Base-by-base conservation (phyloP, 2,113 vertebrate genomes). In the Semnornis frantzii region DNA sequence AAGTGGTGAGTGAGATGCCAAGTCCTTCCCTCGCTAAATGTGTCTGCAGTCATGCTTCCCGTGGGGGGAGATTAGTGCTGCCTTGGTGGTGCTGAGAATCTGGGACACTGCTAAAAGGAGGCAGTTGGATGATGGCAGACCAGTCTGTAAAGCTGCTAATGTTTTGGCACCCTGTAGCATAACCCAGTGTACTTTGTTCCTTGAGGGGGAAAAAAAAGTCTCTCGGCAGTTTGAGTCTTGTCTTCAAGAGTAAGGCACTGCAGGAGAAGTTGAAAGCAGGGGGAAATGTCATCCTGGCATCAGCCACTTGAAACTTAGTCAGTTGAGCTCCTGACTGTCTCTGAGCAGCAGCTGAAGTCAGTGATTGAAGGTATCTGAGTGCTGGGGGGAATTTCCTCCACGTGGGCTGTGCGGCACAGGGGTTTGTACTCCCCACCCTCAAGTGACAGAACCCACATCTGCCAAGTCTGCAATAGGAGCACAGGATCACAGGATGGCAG, bases 1-100 rank as follows among this genome's bases (percentile, higher is more conserved):
- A 99, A 99, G 98, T 99, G 98, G 99, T 99, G 97, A 98, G 99
- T 98, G n/a, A 64, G 12, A 2, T 19, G 81, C 50, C 60, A 39
- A 39, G 20, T 15, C 7, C 75, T 46, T 44, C 82, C 55, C 42
- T 62, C 5, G 1, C 8, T 5, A 5, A 4, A 5, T 5, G 23
- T 15, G 30, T 15, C 44, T 30, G 66, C 64, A 5, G 62, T 34
- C 18, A 1, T 46, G 62, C 30, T 48, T 27, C 72, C 37, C 2
- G 1, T 1, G n/a, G 78, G 10, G 10, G 15, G 75, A 23, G 54
- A 9, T 1, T 50, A 28, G 24, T 13, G 15, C 64, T 34, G 42
- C 60, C 66, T 73, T 30, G 44, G 23, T 73, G 34, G 69, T 28
- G 63, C 78, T 94, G 82, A 71, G 14, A 5, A 8, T 21, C 55